Conservation (phyloP, 2,113 vertebrate species). For the Zapornia atra region DNA sequence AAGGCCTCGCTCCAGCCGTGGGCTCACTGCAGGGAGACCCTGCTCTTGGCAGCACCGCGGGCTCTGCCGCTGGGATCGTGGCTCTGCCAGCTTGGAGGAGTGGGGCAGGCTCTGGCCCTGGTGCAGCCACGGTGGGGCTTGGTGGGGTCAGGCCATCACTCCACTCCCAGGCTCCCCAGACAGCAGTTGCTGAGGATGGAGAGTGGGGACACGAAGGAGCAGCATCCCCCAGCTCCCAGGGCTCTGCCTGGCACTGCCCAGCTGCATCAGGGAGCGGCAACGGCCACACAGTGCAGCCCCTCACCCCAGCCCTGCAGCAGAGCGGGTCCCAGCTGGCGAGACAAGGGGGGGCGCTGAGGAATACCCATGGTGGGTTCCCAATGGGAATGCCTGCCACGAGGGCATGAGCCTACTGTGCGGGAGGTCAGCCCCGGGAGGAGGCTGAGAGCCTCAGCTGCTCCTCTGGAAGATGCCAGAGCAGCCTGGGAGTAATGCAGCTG, state of each 20-base stretch:
- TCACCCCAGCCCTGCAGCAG: background rate
- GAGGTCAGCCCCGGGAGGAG: accelerated
- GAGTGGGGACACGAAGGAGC: background rate
- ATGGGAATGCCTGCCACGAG: accelerated
- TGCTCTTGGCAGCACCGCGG: accelerated
- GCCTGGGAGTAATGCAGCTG: background rate
- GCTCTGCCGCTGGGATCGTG: accelerated
- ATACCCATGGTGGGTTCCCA: accelerated
- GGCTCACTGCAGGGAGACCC: background rate
- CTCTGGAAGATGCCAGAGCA: background rate
- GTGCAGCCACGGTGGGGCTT: accelerated
- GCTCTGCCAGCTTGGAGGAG: background rate
- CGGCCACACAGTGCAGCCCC: accelerated
- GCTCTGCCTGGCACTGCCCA: background rate
- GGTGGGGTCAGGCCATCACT: background rate
- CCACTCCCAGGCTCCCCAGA: background rate
- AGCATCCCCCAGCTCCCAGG: accelerated
- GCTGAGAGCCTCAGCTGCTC: background rate
- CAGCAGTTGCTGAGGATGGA: background rate
- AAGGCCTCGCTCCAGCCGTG: background rate
- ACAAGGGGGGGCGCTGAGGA: background rate
- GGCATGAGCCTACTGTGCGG: accelerated
- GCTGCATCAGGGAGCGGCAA: accelerated
- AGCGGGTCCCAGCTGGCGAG: accelerated
- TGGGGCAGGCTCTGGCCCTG: background rate